These are phyloP conservation scores for Gymnosoma rotundatum DNA, from an alignment of 2,888 invertebrate species.

Conservation along the genomic window DNA sequence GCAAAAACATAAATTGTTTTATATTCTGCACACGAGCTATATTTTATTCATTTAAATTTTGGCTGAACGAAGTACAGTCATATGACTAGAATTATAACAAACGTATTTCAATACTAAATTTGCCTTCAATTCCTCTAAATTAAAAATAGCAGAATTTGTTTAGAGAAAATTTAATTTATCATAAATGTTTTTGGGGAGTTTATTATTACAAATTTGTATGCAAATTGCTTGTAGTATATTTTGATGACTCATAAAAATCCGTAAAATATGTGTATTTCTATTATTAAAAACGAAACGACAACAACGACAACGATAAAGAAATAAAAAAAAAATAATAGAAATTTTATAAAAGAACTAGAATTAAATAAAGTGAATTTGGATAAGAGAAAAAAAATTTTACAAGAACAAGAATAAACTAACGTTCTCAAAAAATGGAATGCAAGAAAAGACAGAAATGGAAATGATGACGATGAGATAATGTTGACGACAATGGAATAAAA, in stretches of 20 bases:
- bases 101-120: no score
- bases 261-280: slow-evolving; percentile 67
- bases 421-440: background rate
- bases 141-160: background rate
- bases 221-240: slow-evolving; percentile 73
- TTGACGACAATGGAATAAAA: slow-evolving; percentile 60
- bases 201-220: no score
- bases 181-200: slow-evolving; percentile 71
- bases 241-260: slow-evolving; percentile 74
- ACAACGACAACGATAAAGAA: slow-evolving; percentile 45
- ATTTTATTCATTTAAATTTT: no score
- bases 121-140: no score
- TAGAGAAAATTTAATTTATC: slow-evolving; percentile 18
- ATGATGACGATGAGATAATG: slow-evolving; percentile 38
- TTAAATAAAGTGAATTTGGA: slow-evolving; percentile 39
- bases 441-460: background rate
- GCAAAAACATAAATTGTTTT: no score
- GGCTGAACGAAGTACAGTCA: no score
- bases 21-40: no score
- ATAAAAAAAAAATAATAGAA: no score
- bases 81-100: no score
- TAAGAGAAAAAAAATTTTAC: slow-evolving; percentile 47
- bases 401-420: slow-evolving; percentile 9
- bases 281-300: slow-evolving; percentile 35
- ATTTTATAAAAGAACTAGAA: slow-evolving; percentile 74